Base-by-base conservation (phyloP, 2,797 vertebrate genomes). In the Naso thynnoides region DNA sequence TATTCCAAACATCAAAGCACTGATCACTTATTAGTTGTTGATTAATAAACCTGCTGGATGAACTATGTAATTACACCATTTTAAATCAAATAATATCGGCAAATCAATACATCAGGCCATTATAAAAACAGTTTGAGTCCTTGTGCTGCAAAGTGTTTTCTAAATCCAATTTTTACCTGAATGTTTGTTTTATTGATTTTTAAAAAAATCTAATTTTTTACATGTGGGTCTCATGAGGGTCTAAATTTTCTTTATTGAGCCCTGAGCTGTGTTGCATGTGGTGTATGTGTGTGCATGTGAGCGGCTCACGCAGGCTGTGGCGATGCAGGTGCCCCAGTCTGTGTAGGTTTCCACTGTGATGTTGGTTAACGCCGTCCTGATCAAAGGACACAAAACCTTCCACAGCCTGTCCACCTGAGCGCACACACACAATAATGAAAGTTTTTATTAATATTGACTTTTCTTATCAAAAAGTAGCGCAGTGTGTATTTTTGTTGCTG, bases 261-360 rank as follows among this genome's bases (percentile, higher is more conserved):
- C 0, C 27, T 19, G 1, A 11, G 19, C 45, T 60, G 19, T 45
- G 45, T 16, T 61, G 29, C 31, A 3, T 54, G 4, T 13, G 19
- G 23, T 2, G 41, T n/a, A 33, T 78, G 45, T 76, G 70, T 77
- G 55, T 80, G 56, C 63, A 42, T 61, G 45, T 27, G 39, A 41
- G 59, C 31, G 21, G 88, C 95, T 95, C 92, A 99, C 98, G 66
- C 93, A 94, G 61, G 93, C 93, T 2, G 93, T 94, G 8, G 93
- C 93, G 50, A 95, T 92, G 84, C 97, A 98, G 0, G 97, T 98
- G 73, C 98, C 98, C 98, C 98, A 99, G 78, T 99, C 98, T 1
- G 94, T 96, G 58, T 96, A 99, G 0, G 96, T 99, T 83, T 99
- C 98, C 79, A 99, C 95, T 1, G 97, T 99, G 75, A 99, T 97